Base-by-base conservation (phyloP, 1,140 invertebrate species). In the Drosophila oshimai region DNA sequence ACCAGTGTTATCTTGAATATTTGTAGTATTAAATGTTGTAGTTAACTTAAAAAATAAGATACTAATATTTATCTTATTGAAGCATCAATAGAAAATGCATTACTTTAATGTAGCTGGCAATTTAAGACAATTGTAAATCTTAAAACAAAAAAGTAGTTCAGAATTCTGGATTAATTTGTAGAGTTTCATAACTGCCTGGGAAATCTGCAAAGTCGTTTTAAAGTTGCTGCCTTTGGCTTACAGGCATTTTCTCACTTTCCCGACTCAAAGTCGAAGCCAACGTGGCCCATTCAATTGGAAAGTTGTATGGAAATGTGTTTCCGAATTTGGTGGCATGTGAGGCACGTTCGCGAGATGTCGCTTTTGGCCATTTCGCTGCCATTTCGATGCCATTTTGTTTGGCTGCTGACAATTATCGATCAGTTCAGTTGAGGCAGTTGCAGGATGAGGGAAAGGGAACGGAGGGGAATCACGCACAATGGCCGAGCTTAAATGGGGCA, bases 371-470 rank as follows among this genome's bases (percentile, higher is more conserved):
- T 81, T 80, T 81, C 49, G 37, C 24, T 75, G 73, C 68, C 58
- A 74, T 83, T 83, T 55, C 65, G 57, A 49, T 64, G 73, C 75
- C 74, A 71, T 72, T 49, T 60, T 49, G 67, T 69, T 57, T 69
- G 41, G 55, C 44, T 50, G 46, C 47, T 79, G 80, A 86, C 79
- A 84, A 84, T 84, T 84, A 86, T 84, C 79, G 79, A 84, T 84
- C 80, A 80, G 74, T 58, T 33, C 58, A 34, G 28, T 7, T 17
- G 31, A 31, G 54, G n/a, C 60, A 47, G 34, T 28, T 31, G 58
- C 20, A 20, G 31, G 15, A 28, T n/a, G 41, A 28, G 34, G 44
- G 39, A 4, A 9, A 7, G 12, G 24, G 3, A 24, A n/a, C 7
- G 6, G 4, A n/a, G 29, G 61, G 39, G 7, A 76, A 45, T 44